Percentiles rank a stretch among this genome's conserved stretches.
These are phyloP conservation scores for Euclidia mi DNA, from an alignment of 2,888 invertebrate species.

Conservation along the genomic window DNA sequence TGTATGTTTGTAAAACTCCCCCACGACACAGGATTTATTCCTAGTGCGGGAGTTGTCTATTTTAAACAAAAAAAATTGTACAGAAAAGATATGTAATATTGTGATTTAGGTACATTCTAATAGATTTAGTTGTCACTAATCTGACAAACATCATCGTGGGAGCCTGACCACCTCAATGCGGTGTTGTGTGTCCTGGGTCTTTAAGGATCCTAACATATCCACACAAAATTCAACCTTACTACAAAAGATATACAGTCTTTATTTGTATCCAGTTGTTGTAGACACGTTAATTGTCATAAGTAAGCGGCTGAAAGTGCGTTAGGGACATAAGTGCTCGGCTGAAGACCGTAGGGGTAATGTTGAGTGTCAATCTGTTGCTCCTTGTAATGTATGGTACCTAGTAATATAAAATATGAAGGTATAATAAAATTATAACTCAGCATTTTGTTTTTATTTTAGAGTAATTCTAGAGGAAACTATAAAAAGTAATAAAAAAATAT, in stretches of 20 bases:
- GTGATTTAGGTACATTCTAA: constrained; percentile 28
- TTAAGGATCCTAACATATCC: constrained; percentile 35
- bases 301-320: constrained; percentile 35
- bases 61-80: too few species aligned
- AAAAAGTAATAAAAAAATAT: too few species aligned
- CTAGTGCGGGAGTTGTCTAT: too few species aligned
- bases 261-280: background rate
- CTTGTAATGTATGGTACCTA: background rate
- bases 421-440: too few species aligned
- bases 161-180: constrained; percentile 81
- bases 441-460: too few species aligned
- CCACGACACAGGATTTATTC: too few species aligned
- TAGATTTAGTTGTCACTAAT: constrained; percentile 42
- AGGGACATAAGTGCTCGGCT: constrained; percentile 14
- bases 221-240: constrained; percentile 18
- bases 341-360: background rate
- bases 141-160: constrained; percentile 74
- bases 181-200: constrained; percentile 68
- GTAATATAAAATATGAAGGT: too few species aligned
- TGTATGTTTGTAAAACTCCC: too few species aligned
- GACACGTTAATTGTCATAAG: constrained; percentile 63
- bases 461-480: too few species aligned
- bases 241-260: background rate
- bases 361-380: constrained; percentile 60
- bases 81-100: too few species aligned